These are phyloP conservation scores for Triplophysa yarkandensis DNA, from an alignment of 2,797 vertebrate species.

Conservation along the genomic window DNA sequence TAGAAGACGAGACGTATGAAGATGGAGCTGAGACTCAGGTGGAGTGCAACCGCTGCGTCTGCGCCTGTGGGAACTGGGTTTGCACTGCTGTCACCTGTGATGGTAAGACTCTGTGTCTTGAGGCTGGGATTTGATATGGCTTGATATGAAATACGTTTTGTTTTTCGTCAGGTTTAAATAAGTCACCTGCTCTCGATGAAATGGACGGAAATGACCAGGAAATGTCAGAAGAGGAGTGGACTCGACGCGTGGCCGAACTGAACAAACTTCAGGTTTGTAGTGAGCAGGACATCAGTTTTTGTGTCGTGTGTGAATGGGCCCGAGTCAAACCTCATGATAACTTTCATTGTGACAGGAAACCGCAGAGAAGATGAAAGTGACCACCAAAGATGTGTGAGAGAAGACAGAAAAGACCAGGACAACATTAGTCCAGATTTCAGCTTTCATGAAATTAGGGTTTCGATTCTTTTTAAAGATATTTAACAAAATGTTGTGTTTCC, in stretches of 20 bases:
- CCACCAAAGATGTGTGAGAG: constrained; percentile 78
- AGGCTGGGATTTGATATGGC: constrained; percentile 9
- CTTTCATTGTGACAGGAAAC: constrained; percentile 72
- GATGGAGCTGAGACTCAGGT: constrained; percentile 89
- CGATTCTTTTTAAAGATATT: neutral
- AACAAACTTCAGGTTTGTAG: constrained; percentile 81
- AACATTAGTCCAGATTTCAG: neutral
- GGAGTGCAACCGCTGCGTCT: constrained; percentile 93
- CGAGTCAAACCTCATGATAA: neutral
- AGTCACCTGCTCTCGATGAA: constrained; percentile 60
- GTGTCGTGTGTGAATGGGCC: neutral
- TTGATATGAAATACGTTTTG: neutral
- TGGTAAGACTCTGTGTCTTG: constrained; percentile 63
- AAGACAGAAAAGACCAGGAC: neutral
- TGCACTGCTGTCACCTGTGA: constrained; percentile 91
- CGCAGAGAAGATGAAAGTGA: constrained; percentile 76
- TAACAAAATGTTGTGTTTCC: neutral
- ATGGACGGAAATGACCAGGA: constrained; percentile 66
- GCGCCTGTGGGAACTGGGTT: constrained; percentile 95
- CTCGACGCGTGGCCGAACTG: constrained; percentile 80
- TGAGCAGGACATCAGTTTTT: neutral
- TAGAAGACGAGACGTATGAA: constrained; percentile 89
- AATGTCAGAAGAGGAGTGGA: constrained; percentile 87
- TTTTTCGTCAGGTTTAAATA: constrained; percentile 62
- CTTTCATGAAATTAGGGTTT: neutral